phyloP scores from a whole-genome alignment of 2,113 vertebrate species.

The Protobothrops mucrosquamatus region DNA sequence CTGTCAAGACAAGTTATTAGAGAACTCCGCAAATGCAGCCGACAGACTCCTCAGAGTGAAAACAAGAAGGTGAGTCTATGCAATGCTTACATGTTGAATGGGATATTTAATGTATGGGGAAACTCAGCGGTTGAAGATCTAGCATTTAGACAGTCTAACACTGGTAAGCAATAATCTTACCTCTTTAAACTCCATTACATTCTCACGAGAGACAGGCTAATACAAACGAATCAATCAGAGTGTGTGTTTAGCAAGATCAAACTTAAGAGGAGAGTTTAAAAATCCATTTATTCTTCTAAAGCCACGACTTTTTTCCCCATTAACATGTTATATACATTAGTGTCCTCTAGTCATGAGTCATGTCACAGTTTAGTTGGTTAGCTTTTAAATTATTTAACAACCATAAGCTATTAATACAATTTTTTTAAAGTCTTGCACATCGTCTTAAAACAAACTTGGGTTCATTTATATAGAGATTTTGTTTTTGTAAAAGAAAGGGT shows the following conservation, averaged over 20 bases:
- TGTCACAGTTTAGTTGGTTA: slow-evolving; percentile 88
- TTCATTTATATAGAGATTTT: slow-evolving; percentile 76
- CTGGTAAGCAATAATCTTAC: slow-evolving; percentile 92
- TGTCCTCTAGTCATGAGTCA: slow-evolving; percentile 86
- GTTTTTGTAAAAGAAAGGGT: slow-evolving; percentile 59
- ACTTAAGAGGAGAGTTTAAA: slow-evolving; percentile 92
- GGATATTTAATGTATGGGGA: slow-evolving; percentile 82
- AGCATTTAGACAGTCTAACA: slow-evolving; percentile 84
- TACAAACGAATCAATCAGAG: slow-evolving; percentile 93
- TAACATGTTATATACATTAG: slow-evolving; percentile 89
- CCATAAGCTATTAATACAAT: slow-evolving; percentile 87
- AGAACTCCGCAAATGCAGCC: slow-evolving; percentile 80
- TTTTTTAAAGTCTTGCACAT: slow-evolving; percentile 88
- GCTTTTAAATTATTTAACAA: slow-evolving; percentile 93
- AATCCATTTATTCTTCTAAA: slow-evolving; percentile 94
- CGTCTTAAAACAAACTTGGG: slow-evolving; percentile 86
- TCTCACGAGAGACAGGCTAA: slow-evolving; percentile 92
- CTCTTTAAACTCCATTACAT: slow-evolving; percentile 97
- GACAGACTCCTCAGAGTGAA: slow-evolving; percentile 84
- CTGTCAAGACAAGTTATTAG: slow-evolving; percentile 81
- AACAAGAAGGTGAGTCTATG: slow-evolving; percentile 85
- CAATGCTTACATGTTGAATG: slow-evolving; percentile 84
- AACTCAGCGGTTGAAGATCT: slow-evolving; percentile 83
- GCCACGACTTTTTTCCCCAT: slow-evolving; percentile 77
- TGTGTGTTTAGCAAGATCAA: slow-evolving; percentile 94